A percentile compares a stretch with the other conserved stretches of the same genome.
These are phyloP conservation scores for Urophycis tenuis DNA, from an alignment of 2,797 vertebrate genomes.

Conservation along the genomic window DNA sequence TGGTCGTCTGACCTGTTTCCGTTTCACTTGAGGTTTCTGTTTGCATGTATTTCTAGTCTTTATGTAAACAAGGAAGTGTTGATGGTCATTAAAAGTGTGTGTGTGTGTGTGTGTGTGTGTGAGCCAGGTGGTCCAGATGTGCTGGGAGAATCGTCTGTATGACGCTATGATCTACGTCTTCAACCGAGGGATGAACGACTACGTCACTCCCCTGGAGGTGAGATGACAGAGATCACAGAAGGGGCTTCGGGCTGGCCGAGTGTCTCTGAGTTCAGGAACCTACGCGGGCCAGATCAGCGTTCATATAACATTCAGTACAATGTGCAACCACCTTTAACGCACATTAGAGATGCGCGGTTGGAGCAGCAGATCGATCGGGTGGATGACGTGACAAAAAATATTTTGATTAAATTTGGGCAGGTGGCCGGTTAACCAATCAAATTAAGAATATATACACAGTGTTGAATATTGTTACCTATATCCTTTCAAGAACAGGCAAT, in stretches of 20 bases:
- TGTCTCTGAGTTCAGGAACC: background rate
- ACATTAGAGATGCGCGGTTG: background rate
- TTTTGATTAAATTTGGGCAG: no score
- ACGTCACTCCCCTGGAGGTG: constrained; percentile 95
- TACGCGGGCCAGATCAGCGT: no score
- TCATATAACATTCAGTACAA: no score
- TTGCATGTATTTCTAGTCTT: background rate
- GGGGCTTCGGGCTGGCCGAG: background rate
- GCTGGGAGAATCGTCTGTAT: constrained; percentile 90
- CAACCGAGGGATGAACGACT: constrained; percentile 96
- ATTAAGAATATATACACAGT: no score
- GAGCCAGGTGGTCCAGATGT: constrained; percentile 84
- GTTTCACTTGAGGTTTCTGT: background rate
- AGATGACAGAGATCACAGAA: background rate
- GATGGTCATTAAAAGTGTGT: background rate
- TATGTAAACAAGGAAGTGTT: background rate
- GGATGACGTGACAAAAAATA: no score
- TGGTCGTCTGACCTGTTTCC: background rate
- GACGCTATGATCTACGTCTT: constrained; percentile 97
- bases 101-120: constrained; percentile 19
- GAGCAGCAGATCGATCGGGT: no score
- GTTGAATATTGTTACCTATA: no score
- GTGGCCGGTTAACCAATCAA: no score
- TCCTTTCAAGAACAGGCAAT: background rate
- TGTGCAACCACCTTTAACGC: no score